A percentile compares a stretch with the other conserved stretches of the same genome.
Evolutionary conservation across 2,797 vertebrate species (phyloP).

Genomic region (Sitta carolinensis): DNA sequence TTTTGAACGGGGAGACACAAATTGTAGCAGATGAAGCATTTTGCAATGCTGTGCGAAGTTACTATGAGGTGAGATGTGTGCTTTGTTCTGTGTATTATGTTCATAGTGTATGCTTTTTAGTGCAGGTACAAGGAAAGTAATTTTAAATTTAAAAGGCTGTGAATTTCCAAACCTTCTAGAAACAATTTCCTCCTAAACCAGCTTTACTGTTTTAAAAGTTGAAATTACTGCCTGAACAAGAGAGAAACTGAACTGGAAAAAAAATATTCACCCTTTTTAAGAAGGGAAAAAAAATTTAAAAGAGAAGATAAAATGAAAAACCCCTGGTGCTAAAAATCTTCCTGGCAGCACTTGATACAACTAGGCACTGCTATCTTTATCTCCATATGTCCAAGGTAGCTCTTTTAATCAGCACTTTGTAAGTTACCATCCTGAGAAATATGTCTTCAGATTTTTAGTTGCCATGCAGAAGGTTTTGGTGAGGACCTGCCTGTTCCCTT

Average conservation of each 20-base stretch:
- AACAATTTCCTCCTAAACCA: background rate
- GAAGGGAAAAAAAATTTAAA: background rate
- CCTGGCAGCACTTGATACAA: constrained; percentile 36
- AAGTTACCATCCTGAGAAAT: constrained; percentile 37
- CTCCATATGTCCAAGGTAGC: constrained; percentile 24
- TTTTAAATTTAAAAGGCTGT: background rate
- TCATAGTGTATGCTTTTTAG: background rate
- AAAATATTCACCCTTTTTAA: constrained; percentile 20
- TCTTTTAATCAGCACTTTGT: constrained; percentile 50
- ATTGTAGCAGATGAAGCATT: constrained; percentile 96
- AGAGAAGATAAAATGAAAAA: background rate
- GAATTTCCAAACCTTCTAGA: constrained; percentile 9
- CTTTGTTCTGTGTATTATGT: background rate
- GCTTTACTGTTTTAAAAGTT: constrained; percentile 33
- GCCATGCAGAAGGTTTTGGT: background rate
- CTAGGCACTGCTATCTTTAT: constrained; percentile 44
- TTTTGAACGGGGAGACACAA: constrained; percentile 92
- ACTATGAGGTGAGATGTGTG: constrained; percentile 86
- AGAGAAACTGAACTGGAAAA: constrained; percentile 44
- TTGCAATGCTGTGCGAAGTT: constrained; percentile 94
- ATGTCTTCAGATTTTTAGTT: constrained; percentile 29
- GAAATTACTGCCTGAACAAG: constrained; percentile 45
- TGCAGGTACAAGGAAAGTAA: background rate
- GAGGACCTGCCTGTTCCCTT: background rate
- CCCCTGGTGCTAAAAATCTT: constrained; percentile 30